Evolutionary conservation across 2,797 vertebrate species (phyloP), one percentile per base, ranked within the genome.

Genomic region (Esox lucius): DNA sequence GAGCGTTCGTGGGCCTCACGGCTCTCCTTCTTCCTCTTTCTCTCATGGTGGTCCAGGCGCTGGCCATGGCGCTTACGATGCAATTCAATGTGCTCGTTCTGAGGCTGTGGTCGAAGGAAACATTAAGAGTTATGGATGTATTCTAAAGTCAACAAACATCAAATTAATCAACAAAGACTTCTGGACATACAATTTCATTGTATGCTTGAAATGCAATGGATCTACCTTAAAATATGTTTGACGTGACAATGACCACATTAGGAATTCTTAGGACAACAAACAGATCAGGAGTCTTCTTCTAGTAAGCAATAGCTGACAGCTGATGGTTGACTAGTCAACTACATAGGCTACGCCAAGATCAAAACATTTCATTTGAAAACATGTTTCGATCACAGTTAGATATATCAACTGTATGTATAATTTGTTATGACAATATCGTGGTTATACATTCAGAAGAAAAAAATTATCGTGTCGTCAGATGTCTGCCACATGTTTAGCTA

Each of bases 11-110:
- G 97, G 0, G 85, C 95, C 87, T 99, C 97, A 68, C 97, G 94
- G 75, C 98, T 95, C 87, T 99, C 97, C 91, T 97, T 98, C 93
- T 99, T 99, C 86, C 98, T 95, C 78, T 95, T 96, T 85, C 69
- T 96, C 87, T 99, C 97, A 86, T 99, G 97, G 85, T 98, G 95
- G 91, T 99, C 97, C 89, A 99, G 90, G 69, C 97, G 96, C 87
- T 97, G 96, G 1, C 98, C 98, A 78, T 98, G 96, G 7, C 98
- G 95, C 91, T 97, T 98, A 73, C 97, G 96, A 80, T 97, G 96
- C 76, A 99, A 92, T 91, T 99, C 98, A 51, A 99, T 98, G 83
- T 98, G 92, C 81, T 99, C 97, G 78, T 99, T 99, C 92, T 99
- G 98, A 24, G 98, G 98, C 97, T 99, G 84, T 3, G 77, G 24